Base-by-base conservation (phyloP, 1,140 invertebrate species). In the Brachionus asplanchnoidis region DNA sequence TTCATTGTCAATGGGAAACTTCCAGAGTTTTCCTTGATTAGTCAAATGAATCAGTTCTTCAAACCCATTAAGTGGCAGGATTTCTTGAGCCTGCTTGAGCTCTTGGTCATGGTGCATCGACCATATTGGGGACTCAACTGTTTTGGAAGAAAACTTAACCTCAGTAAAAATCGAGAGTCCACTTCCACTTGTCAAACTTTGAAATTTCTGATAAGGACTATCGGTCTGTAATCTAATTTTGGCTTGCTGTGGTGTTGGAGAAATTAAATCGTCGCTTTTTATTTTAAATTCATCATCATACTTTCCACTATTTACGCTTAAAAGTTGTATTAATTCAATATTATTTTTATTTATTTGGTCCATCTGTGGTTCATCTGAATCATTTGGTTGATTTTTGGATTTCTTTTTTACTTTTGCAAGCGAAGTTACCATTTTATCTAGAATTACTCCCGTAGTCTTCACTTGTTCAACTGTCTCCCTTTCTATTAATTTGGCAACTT, bases 1-100 rank as follows among this genome's bases (percentile, higher is more conserved):
- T 91, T 99, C 97, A 92, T 99, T 99, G 89, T 99, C 91, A 84
- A 99, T 97, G 11, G 97, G 97, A 89, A 98, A 99, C 78, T 94
- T 93, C 97, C 97, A 99, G 8, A 98, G 86, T 91, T 96, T 97
- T 65, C 95, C 95, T 89, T 96, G 92, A 73, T 97, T 93, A 0
- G 97, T 99, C 95, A 95, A 97, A 70, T 93, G 87, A 82, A 96
- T 95, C 93, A 97, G 94, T 91, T 99, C 95, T 90, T 92, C 93
- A 88, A 96, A 97, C 87, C 93, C 93, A 91, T 98, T 98, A 6
- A 90, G 88, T 0, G 96, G 95, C 14, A 40, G 65, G 20, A 68
- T 73, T 17, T 50, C 20, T 73, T 50, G 60, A n/a, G 60, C 60
- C 17, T 23, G 23, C 40, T 46, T 73, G 14, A 84, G 44, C 28